Base-by-base conservation (phyloP, 2,113 vertebrate genomes). In the Progne subis region DNA sequence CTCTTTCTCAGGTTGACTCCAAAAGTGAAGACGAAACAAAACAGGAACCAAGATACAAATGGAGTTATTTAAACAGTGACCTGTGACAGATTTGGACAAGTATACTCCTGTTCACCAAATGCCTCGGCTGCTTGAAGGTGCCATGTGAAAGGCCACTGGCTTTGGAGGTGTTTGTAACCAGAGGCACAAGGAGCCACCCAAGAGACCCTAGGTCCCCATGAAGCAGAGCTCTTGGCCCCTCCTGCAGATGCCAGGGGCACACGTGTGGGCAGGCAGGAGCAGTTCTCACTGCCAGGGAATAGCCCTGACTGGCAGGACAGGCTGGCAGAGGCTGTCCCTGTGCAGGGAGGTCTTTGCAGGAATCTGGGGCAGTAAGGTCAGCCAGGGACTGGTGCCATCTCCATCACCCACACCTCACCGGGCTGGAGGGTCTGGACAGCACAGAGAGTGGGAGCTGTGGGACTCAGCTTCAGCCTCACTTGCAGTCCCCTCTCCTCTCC, bases 391-490 rank as follows among this genome's bases (percentile, higher is more conserved):
- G 77, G 9, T 2, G 1, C 49, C 46, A 50, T 28, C 41, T 57
- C 77, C 79, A 63, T 16, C 95, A 37, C 12, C 18, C 43, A 15
- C n/a, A 14, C 16, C 41, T 41, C 72, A 1, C 21, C 16, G 59
- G 29, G 49, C 63, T 8, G 26, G 18, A 20, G 6, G 4, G 12
- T 24, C 79, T 41, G n/a, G 60, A 2, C 26, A 26, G 68, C 39
- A 2, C 12, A 0, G 17, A 4, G 9, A 5, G 32, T 8, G 50
- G 50, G 15, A 61, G 37, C 6, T 5, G n/a, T 16, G 46, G 5
- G 17, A 34, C 70, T 76, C 14, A 18, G 7, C 8, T 20, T 3
- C 23, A 41, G 67, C 46, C 76, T 34, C 57, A 5, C 71, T 15
- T 43, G 57, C 17, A 21, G 28, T 2, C 11, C n/a, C 29, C 47